phyloP scores from a whole-genome alignment of 2,888 invertebrate species.

The Eupithecia abbreviata region DNA sequence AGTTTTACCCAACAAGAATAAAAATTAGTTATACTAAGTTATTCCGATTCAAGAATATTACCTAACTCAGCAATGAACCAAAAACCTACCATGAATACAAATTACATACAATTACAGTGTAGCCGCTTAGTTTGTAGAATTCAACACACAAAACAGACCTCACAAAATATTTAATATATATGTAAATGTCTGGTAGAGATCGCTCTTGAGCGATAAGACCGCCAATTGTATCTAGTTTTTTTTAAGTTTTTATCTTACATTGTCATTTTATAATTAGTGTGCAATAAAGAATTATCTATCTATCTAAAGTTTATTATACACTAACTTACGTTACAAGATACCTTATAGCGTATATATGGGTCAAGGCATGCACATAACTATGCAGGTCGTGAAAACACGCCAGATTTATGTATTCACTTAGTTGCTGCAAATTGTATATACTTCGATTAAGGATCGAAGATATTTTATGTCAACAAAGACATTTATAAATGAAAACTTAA shows the following conservation, averaged over 20 bases:
- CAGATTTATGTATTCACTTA: constrained; percentile 26
- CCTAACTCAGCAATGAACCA: constrained; percentile 10
- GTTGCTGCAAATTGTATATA: neutral
- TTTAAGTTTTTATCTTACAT: too few species aligned
- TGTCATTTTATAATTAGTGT: too few species aligned
- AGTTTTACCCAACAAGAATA: too few species aligned
- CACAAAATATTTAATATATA: neutral
- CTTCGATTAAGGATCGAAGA: too few species aligned
- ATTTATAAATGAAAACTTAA: too few species aligned
- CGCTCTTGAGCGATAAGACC: too few species aligned
- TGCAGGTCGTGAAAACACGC: constrained; percentile 33
- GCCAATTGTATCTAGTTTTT: too few species aligned
- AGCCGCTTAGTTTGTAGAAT: constrained; percentile 31
- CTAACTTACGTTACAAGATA: neutral
- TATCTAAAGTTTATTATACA: neutral
- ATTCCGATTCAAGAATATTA: constrained; percentile 13
- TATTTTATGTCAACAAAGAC: too few species aligned
- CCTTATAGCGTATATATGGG: constrained; percentile 18
- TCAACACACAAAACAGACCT: constrained; percentile 24
- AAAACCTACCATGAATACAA: constrained; percentile 23
- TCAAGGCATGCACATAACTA: constrained; percentile 37
- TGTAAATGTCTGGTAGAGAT: too few species aligned
- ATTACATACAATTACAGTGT: constrained; percentile 20
- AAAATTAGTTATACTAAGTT: neutral
- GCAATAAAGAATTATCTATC: too few species aligned